Conservation (phyloP, 1,140 invertebrate species). For the Lethrus apterus region DNA sequence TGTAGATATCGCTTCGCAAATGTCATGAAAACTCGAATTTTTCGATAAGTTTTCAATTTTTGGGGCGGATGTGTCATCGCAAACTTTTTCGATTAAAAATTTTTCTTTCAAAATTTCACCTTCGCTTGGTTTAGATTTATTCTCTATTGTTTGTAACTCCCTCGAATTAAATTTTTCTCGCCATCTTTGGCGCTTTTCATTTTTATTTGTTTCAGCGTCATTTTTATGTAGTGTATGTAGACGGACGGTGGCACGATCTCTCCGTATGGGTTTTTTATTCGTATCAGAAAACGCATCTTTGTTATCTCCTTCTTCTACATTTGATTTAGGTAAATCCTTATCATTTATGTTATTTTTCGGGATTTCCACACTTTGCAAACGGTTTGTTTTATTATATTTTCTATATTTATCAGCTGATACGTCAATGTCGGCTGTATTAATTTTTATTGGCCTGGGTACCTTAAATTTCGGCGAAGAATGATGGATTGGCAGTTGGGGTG, state of each 20-base stretch:
- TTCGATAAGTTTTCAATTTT: constrained; percentile 35
- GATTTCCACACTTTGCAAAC: constrained; percentile 3
- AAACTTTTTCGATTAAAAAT: no score
- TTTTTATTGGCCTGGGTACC: constrained; percentile 53
- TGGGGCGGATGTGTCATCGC: no score
- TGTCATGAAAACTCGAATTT: constrained; percentile 46
- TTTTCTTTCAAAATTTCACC: constrained; percentile 36
- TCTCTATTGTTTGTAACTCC: constrained; percentile 19
- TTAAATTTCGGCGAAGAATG: constrained; percentile 42
- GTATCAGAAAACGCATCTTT: constrained; percentile 25
- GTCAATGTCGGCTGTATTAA: constrained; percentile 77
- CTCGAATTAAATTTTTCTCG: constrained; percentile 54
- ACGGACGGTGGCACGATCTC: constrained; percentile 63
- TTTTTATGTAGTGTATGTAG: constrained; percentile 51
- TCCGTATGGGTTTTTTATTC: constrained; percentile 45
- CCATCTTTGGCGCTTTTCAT: constrained; percentile 44
- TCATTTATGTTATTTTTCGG: no score
- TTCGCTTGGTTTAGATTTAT: constrained; percentile 7
- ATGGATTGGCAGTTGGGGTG: neutral
- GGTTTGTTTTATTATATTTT: constrained; percentile 30
- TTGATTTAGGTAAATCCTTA: constrained; percentile 17
- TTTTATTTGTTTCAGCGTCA: neutral
- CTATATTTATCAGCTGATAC: constrained; percentile 58
- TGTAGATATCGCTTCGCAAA: constrained; percentile 46
- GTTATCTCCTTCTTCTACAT: constrained; percentile 17